Base-by-base conservation (phyloP, 2,797 vertebrate species). In the Oreochromis grahami region DNA sequence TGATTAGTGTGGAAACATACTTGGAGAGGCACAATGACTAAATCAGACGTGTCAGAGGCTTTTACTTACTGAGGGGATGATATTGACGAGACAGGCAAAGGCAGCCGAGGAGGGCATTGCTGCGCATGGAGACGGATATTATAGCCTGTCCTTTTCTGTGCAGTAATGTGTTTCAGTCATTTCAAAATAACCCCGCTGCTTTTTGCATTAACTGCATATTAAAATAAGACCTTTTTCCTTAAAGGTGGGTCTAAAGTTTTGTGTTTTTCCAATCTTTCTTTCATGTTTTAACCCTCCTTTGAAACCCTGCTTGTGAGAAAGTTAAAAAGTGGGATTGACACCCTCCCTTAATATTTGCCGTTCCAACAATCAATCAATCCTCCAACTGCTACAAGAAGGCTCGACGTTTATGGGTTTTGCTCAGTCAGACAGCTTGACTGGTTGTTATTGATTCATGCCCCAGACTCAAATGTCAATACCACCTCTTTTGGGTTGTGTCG, bases 1-100 rank as follows among this genome's bases (percentile, higher is more conserved):
- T 98, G 98, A 98, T 99, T 98, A 98, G 97, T 94, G 96, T 97
- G 97, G 96, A 97, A 96, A 97, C 96, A 97, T 98, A 97, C 94
- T 98, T 97, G 97, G 97, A 97, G 96, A 96, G 97, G 97, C 97
- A 97, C 97, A 97, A 96, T 97, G 97, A 97, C 96, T 97, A 96
- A 96, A 97, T 97, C 96, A 95, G 96, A 97, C 92, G 95, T 97
- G 97, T 97, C 96, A 97, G 96, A 83, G 94, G 96, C 94, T 96
- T 95, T 95, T 95, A 96, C 91, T 95, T 94, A 95, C 94, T 91
- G 94, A 96, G 88, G 88, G 94, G 90, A 92, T 90, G 94, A 90
- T 96, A 96, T 96, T 93, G 95, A 96, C 94, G 94, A 95, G 94
- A 97, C 95, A 83, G 90, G 93, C 87, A 76, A 51, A 82, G 90